Evolutionary conservation across 1,140 invertebrate species (phyloP).

Genomic region (Battus philenor): DNA sequence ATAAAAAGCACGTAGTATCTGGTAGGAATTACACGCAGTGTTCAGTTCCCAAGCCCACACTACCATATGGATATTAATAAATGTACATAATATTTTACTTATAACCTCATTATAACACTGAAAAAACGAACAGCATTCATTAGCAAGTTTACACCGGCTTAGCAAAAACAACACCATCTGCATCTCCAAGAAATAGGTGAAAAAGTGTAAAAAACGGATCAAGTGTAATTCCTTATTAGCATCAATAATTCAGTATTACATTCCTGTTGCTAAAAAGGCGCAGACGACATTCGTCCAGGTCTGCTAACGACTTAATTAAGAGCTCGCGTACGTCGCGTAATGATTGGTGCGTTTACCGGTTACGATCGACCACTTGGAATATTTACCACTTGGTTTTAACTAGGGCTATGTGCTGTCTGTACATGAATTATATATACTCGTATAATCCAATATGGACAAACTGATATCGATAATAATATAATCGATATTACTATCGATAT

Average conservation of each 20-base stretch:
- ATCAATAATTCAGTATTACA: constrained; percentile 27
- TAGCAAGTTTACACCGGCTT: background rate
- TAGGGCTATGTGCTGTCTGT: too few relatives aligned
- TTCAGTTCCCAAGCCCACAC: too few relatives aligned
- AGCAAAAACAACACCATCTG: constrained; percentile 1
- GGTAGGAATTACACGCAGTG: too few relatives aligned
- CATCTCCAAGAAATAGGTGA: constrained; percentile 16
- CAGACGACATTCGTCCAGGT: constrained; percentile 18
- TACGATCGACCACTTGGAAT: background rate
- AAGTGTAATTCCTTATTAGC: constrained; percentile 31
- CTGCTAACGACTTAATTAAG: constrained; percentile 42
- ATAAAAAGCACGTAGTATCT: too few relatives aligned
- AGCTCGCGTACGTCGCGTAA: constrained; percentile 15
- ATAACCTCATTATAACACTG: too few relatives aligned
- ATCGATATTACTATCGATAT: too few relatives aligned
- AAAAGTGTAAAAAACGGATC: constrained; percentile 20
- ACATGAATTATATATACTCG: too few relatives aligned
- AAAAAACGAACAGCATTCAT: background rate
- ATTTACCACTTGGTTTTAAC: constrained; percentile 1
- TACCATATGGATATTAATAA: too few relatives aligned
- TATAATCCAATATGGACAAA: too few relatives aligned
- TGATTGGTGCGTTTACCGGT: constrained; percentile 18
- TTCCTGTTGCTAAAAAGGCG: constrained; percentile 26
- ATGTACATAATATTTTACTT: too few relatives aligned
- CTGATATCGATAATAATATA: too few relatives aligned